Base-by-base conservation (phyloP, 1,140 invertebrate genomes). In the Trichonephila clavata region DNA sequence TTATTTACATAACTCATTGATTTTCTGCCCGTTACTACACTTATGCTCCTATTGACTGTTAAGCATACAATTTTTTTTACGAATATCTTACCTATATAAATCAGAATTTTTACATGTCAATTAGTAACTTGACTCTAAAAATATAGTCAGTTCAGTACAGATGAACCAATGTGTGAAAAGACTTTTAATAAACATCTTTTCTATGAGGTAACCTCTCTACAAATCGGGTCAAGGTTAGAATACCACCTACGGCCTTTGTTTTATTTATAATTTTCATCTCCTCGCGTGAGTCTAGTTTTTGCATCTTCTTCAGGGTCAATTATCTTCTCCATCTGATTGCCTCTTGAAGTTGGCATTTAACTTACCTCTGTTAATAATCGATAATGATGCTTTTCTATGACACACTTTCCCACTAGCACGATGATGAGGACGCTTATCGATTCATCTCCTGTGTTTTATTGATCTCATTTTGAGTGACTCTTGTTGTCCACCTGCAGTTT, bases 271-370 rank as follows among this genome's bases (percentile, higher is more conserved):
- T 84, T 7, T 84, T 84, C 50, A 14, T 84, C 50, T 84, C 39
- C n/a, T 27, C 14, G 83, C 83, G 24, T 59, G 83, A 16, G 27
- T n/a, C 10, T 50, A 24, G 83, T 20, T 60, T 84, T 84, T 60
- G 83, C 83, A 60, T 84, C 50, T 84, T 84, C 21, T 84, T 84
- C 83, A 84, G 83, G 83, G 83, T 84, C 83, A 84, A 60, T 57
- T 60, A 59, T 84, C 39, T 60, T 24, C 7, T 27, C 50, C 10
- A 57, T 84, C 83, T 21, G 43, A n/a, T 84, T 27, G 16, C 14
- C 24, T 84, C n/a, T 57, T 59, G 20, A 50, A 84, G 81, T 84
- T 59, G 10, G 21, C 83, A 24, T 24, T 60, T 24, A 50, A 57
- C 81, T 84, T 32, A 24, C 83, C 81, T 27, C 83, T 84, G 24